Base-by-base conservation (phyloP, 2,888 invertebrate species). In the Rotaria socialis region DNA sequence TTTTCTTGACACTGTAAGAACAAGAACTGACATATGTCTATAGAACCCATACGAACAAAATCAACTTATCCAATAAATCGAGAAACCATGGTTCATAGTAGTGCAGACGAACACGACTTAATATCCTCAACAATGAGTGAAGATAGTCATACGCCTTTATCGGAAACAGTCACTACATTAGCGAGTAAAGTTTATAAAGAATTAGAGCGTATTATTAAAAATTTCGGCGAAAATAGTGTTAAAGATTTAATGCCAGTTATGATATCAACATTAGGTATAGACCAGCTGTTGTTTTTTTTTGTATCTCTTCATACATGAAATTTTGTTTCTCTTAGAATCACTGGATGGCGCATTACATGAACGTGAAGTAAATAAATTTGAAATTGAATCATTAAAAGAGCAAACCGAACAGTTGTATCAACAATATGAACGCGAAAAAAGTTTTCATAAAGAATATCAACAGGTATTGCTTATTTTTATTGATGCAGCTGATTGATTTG, bases 351-450 rank as follows among this genome's bases (percentile, higher is more conserved):
- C 97, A 0, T 97, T 96, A 91, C 95, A 96, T 88, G 96, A 96
- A 88, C 97, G 97, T 92, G 98, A 98, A 90, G 97, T 97, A 91
- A 95, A 96, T 89, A 96, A 97, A 91, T 98, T 99, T 16, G 99
- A 99, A 92, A 92, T 97, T 89, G 99, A 99, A 92, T 92, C 99
- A 87, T 92, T 98, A 86, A 93, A 96, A 87, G 99, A 99, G 91
- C 99, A 99, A 92, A 99, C 99, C 91, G 99, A 99, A 91, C 99
- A 99, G 92, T 93, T 99, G 88, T 95, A 97, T 88, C 97, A 97
- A 67, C 99, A 99, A 91, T 99, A 98, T 92, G 99, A 99, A 92
- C 93, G 99, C 88, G 99, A 99, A 91, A 99, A 98, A 92, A 95
- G 96, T 89, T 94, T 97, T 86, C 93, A 98, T 89, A 97, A 97